phyloP scores from a whole-genome alignment of 1,140 invertebrate species.

The Drosophila nasuta region DNA sequence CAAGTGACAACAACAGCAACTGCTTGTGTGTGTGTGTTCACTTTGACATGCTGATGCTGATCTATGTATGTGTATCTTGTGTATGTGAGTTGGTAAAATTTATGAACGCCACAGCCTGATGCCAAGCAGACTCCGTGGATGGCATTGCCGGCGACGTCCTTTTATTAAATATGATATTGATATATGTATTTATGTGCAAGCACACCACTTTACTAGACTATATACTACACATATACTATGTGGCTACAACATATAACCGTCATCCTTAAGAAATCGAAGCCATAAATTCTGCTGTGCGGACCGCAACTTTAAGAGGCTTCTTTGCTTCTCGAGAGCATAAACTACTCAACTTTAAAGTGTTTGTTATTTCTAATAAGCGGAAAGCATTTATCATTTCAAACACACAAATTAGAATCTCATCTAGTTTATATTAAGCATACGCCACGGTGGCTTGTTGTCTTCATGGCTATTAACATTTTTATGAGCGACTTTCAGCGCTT shows the following conservation, averaged over 20 bases:
- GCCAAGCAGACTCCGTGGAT: slow-evolving; percentile 54
- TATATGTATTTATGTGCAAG: slow-evolving; percentile 59
- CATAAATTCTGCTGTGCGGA: slow-evolving; percentile 13
- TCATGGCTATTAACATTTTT: slow-evolving; percentile 58
- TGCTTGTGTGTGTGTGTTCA: slow-evolving; percentile 34
- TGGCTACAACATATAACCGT: slow-evolving; percentile 4
- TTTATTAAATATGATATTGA: slow-evolving; percentile 77
- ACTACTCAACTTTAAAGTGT: slow-evolving; percentile 6
- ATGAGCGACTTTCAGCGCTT: slow-evolving; percentile 38
- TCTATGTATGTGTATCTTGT: slow-evolving; percentile 49
- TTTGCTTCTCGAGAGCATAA: slow-evolving; percentile 9
- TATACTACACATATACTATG: too few species aligned
- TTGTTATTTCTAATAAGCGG: neutral
- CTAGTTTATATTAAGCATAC: slow-evolving; percentile 39
- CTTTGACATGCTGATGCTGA: slow-evolving; percentile 74
- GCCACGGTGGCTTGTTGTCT: slow-evolving; percentile 19
- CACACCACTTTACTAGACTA: slow-evolving; percentile 8
- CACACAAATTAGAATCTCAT: slow-evolving; percentile 3
- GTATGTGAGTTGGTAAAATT: slow-evolving; percentile 54
- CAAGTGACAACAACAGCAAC: slow-evolving; percentile 35
- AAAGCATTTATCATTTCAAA: slow-evolving; percentile 13
- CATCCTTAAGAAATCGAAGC: slow-evolving; percentile 24
- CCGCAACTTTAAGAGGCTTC: slow-evolving; percentile 18
- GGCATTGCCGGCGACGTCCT: slow-evolving; percentile 44
- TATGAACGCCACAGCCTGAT: slow-evolving; percentile 73